Evolutionary conservation across 2,113 vertebrate genomes (phyloP).

Genomic region (Junco hyemalis): DNA sequence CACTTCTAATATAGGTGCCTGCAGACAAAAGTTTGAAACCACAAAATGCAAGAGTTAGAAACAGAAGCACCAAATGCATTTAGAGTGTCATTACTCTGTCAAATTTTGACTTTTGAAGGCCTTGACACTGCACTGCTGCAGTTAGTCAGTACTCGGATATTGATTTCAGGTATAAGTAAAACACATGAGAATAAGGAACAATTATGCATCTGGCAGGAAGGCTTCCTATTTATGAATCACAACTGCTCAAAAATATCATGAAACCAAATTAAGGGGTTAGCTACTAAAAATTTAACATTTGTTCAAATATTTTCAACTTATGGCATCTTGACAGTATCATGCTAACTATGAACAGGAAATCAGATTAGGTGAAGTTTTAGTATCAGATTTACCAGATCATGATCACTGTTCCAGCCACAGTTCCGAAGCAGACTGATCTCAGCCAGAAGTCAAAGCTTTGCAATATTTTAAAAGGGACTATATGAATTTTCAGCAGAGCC

Average conservation of each 20-base stretch:
- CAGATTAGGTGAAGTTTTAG: neutral
- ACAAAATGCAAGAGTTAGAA: neutral
- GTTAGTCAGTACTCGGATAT: neutral
- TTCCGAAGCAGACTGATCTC: neutral
- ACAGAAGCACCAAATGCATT: neutral
- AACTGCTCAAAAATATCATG: neutral
- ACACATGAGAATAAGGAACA: neutral
- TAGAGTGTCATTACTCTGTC: neutral
- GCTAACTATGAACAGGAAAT: neutral
- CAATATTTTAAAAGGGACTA: neutral
- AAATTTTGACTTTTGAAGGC: neutral
- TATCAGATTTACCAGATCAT: neutral
- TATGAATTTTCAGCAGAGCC: neutral
- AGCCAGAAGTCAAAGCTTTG: neutral
- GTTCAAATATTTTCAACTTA: neutral
- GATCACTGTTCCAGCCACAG: neutral
- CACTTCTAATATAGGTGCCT: neutral
- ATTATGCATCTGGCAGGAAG: neutral
- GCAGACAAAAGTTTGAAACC: neutral
- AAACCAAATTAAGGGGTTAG: neutral
- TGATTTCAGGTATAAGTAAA: neutral
- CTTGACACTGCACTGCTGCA: neutral
- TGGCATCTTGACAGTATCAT: neutral
- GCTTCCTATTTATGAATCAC: neutral
- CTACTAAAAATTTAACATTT: neutral